Base-by-base conservation (phyloP, 1,140 invertebrate species). In the Drosophila busckii region DNA sequence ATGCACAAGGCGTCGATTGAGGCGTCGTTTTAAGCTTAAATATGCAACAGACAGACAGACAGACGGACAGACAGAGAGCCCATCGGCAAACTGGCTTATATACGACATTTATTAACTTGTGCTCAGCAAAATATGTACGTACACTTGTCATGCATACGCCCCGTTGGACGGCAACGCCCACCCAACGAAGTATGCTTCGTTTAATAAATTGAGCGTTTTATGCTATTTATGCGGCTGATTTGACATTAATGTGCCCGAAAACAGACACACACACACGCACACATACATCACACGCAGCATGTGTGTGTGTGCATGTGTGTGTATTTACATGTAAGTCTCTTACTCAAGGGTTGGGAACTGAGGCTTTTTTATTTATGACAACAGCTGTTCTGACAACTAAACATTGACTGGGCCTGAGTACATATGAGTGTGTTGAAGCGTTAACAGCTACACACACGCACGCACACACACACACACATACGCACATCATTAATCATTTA, bases 221-320 rank as follows among this genome's bases (percentile, higher is more conserved):
- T 54, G 70, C 64, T 80, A 85, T 85, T 85, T 85, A 85, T 85
- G 83, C 83, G 76, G 31, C 71, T 85, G 80, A 85, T 85, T 85
- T 85, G 83, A 85, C 83, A 68, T 85, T 85, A 85, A 85, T 85
- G 83, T 70, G 64, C 38, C 83, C 69, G 54, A 61, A 83, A 84
- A 34, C 22, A 7, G 2, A 19, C 41, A 32, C 50, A 45, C 67
- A 9, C 23, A 23, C 35, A 29, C 20, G 25, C 41, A 55, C 37
- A 40, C 50, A 76, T 76, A 76, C 76, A 63, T 70, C 56, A 75
- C 48, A n/a, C n/a, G 35, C 9, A 7, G 22, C 29, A 32, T n/a
- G 48, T 20, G 32, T 17, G 40, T 22, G 25, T 25, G 25, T 35
- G 55, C 19, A 46, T 26, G 55, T 70, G 55, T 64, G 73, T 80